Percentiles rank a stretch among this genome's conserved stretches.
phyloP scores from a whole-genome alignment of 2,113 vertebrate species.

The Pedetes capensis region DNA sequence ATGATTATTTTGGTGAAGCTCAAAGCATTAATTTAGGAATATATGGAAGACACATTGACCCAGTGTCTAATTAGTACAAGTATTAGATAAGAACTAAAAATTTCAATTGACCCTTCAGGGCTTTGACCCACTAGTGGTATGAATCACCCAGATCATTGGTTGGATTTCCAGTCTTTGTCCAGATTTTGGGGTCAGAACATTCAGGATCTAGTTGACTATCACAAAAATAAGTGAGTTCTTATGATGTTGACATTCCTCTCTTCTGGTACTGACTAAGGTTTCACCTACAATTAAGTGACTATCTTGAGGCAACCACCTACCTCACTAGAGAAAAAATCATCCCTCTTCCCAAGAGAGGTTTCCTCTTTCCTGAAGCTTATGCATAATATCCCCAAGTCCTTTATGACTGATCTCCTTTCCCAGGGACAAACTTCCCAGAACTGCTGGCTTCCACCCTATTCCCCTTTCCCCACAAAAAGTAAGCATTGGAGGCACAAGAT shows the following conservation, averaged over 20 bases:
- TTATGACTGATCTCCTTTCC: constrained; percentile 27
- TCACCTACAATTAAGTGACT: constrained; percentile 28
- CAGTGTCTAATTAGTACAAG: neutral
- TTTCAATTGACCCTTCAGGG: neutral
- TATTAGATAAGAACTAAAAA: neutral
- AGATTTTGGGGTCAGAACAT: neutral
- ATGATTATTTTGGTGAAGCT: neutral
- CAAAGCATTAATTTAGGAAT: neutral
- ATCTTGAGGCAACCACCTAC: neutral
- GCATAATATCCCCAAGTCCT: neutral
- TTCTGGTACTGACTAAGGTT: neutral
- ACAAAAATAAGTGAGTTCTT: neutral
- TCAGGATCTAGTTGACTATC: neutral
- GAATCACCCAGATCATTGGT: neutral
- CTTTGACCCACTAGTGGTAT: neutral
- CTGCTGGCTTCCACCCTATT: neutral
- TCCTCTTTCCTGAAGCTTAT: constrained; percentile 40
- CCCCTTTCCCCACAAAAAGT: no score
- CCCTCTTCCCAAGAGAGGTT: constrained; percentile 42
- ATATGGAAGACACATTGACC: neutral
- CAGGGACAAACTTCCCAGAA: neutral
- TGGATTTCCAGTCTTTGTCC: neutral
- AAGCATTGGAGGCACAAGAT: neutral
- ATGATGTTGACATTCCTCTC: neutral
- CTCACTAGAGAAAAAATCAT: neutral